Percentiles rank a stretch among this genome's conserved stretches.
Evolutionary conservation across 2,797 vertebrate genomes (phyloP).

Genomic region (Malurus leucopterus): DNA sequence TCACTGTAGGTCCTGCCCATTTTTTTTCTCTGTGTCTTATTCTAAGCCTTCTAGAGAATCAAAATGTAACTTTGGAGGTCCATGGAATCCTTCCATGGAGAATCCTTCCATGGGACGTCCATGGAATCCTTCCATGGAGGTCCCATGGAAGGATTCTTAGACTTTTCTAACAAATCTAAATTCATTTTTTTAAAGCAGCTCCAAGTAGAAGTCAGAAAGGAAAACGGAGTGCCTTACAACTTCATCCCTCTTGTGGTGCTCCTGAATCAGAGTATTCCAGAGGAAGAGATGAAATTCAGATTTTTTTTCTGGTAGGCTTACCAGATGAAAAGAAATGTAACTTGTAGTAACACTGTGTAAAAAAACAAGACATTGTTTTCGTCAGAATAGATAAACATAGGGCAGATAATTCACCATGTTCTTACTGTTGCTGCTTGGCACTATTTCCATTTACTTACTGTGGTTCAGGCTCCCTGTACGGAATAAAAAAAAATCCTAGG

Average conservation of each 20-base stretch:
- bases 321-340: neutral
- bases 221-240: neutral
- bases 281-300: neutral
- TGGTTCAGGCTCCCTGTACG: neutral
- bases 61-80: neutral
- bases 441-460: neutral
- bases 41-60: neutral
- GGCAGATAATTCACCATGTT: neutral
- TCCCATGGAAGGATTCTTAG: neutral
- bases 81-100: too few relatives aligned
- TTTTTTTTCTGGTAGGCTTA: neutral
- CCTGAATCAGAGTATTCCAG: neutral
- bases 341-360: neutral
- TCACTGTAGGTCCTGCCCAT: neutral
- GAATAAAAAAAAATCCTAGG: neutral
- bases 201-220: neutral
- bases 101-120: too few relatives aligned
- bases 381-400: neutral
- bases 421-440: neutral
- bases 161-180: neutral
- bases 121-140: too few relatives aligned
- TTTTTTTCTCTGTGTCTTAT: neutral
- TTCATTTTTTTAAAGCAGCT: neutral
- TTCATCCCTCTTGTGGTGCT: neutral
- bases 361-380: neutral